Evolutionary conservation across 2,797 vertebrate genomes (phyloP), one percentile per base, ranked within the genome.

Genomic region (Rhinella marina): DNA sequence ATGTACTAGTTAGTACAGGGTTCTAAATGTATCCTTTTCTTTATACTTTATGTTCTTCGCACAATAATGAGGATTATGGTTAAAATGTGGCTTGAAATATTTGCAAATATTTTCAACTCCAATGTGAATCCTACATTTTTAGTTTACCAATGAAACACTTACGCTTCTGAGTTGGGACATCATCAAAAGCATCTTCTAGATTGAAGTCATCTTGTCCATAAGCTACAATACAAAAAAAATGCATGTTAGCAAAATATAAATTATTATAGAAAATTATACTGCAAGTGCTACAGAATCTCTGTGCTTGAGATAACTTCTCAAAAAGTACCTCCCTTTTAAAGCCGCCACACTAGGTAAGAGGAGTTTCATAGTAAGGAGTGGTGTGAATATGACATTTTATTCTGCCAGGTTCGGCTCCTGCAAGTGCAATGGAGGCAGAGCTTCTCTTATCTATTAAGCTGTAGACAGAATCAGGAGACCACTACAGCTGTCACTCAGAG

Each of bases 151-250:
- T 27, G 5, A 29, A 59, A 62, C 87, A 95, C 97, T 96, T 92
- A 97, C 96, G n/a, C 86, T 90, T 56, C 68, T 90, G 89, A 62
- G 93, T 92, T 27, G 86, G 48, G 2, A 12, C 76, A 52, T 89
- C 91, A 17, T 19, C 59, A 29, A 97, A 6, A 32, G 95, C 96
- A 88, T 97, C 96, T 6, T 77, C 1, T 89, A 97, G 92, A 8
- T 0, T 16, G 0, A 96, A 87, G 1, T 87, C 94, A 68, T 41
- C 86, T 50, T 94, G 92, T 5, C 93, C 94, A 7, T 88, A 91
- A 89, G 92, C 95, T 95, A 68, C 86, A 41, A 92, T 87, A 92
- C 75, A 90, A 50, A 85, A 92, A 16, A 79, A 84, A n/a, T 3
- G 2, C 7, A 41, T 48, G 27, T 84, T 59, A 70, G 25, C 11